Evolutionary conservation across 2,888 invertebrate species (phyloP), one percentile per base, ranked within the genome.

Genomic region (Vandiemenella viatica): DNA sequence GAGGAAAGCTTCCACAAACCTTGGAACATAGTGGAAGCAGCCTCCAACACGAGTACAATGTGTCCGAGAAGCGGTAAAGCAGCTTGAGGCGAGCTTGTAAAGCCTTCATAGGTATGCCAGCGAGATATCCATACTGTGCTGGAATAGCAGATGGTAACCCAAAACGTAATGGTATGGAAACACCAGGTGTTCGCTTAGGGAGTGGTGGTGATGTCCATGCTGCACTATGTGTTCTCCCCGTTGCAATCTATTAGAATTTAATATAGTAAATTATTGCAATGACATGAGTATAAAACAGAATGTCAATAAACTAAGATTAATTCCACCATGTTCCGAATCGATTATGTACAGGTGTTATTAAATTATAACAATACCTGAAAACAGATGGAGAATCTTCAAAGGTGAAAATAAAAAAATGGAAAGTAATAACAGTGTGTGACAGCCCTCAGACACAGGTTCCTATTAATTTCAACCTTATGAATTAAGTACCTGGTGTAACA

Each of bases 221-320:
- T 2, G 75, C 74, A 57, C 74, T 74, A 60, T 79, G 79, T 10
- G 74, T 75, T 49, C 76, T 63, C 5, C 79, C 78, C 3, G 77
- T 75, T 2, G 76, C 75, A 43, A 79, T 73, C 71, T 72, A 57
- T 17, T 8, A 46, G 19, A 15, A 23, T 40, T 37, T 1, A 50
- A 38, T 17, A 6, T 21, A n/a, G 15, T n/a, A 37, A 4, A 32
- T 32, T n/a, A 32, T n/a, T 32, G 10, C 3, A 13, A 13, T 32
- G 5, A 4, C 3, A 32, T 32, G 4, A 10, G 10, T 32, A 5
- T 32, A 32, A 32, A 3, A 32, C 32, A 32, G 13, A 32, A 32
- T 32, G 32, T 5, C 13, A n/a, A n/a, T n/a, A n/a, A n/a, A n/a
- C n/a, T n/a, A n/a, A n/a, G n/a, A n/a, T n/a, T n/a, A n/a, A n/a